A percentile compares a stretch with the other conserved stretches of the same genome.
These are phyloP conservation scores for Mythimna albipuncta DNA, from an alignment of 2,888 invertebrate species.

Conservation along the genomic window DNA sequence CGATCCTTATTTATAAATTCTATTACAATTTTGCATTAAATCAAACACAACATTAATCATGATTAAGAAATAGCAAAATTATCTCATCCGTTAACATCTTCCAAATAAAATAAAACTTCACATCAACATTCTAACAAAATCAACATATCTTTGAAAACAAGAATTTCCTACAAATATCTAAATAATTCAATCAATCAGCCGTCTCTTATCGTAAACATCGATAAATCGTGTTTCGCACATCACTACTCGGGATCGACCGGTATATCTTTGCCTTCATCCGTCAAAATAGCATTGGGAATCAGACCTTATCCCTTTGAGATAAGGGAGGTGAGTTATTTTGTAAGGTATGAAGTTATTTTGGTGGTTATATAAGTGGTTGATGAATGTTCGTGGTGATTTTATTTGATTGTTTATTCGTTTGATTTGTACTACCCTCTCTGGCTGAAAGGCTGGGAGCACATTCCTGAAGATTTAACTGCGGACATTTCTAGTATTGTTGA, in stretches of 20 bases:
- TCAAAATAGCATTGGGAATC: slow-evolving; percentile 10
- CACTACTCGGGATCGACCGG: slow-evolving; percentile 46
- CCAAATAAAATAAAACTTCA: slow-evolving; percentile 37
- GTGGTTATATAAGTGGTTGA: slow-evolving; percentile 78
- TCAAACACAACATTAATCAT: slow-evolving; percentile 13
- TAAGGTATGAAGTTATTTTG: slow-evolving; percentile 34
- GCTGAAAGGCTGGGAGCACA: slow-evolving; percentile 49
- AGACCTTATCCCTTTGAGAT: slow-evolving; percentile 21
- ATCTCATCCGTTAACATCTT: slow-evolving; percentile 25
- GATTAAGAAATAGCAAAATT: slow-evolving; percentile 15
- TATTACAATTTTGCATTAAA: not conserved
- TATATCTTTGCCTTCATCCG: slow-evolving; percentile 4
- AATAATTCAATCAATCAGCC: slow-evolving; percentile 53
- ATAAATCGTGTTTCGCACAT: slow-evolving; percentile 57
- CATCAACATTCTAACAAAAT: slow-evolving; percentile 34
- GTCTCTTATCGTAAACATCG: slow-evolving; percentile 54
- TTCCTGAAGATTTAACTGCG: slow-evolving; percentile 38
- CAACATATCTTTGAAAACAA: slow-evolving; percentile 32
- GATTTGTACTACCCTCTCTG: slow-evolving; percentile 71
- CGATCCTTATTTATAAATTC: not conserved
- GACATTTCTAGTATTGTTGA: slow-evolving; percentile 32
- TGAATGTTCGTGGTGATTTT: slow-evolving; percentile 84
- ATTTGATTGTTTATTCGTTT: slow-evolving; percentile 87
- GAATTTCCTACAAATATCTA: slow-evolving; percentile 41
- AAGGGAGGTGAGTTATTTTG: not conserved